Percentiles rank a stretch among this genome's conserved stretches.
phyloP scores from a whole-genome alignment of 1,140 invertebrate species.

The Lamellibrachia luymesi region DNA sequence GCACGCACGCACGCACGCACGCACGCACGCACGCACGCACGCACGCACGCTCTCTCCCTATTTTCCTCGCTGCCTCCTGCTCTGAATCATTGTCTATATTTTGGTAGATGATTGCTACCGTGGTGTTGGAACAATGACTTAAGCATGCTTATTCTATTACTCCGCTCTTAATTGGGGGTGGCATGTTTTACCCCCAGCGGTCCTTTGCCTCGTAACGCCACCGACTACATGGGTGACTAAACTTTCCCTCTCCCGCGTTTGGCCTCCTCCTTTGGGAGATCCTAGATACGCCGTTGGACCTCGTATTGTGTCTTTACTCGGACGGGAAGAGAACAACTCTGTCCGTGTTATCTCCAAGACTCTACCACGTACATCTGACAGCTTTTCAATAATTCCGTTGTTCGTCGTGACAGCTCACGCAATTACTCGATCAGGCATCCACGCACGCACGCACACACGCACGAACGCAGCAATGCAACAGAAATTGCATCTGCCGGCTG shows the following conservation, averaged over 20 bases:
- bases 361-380: neutral
- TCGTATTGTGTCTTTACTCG: no score
- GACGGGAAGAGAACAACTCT: neutral
- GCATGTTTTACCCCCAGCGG: no score
- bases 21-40: neutral
- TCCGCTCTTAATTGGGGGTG: no score
- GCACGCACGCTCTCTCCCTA: neutral
- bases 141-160: no score
- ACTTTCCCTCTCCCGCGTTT: no score
- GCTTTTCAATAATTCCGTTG: neutral
- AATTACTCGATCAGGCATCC: neutral
- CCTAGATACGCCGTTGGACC: neutral
- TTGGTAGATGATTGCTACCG: no score
- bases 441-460: neutral
- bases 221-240: no score
- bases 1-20: slow-evolving; percentile 5
- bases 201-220: no score
- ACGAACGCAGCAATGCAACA: neutral
- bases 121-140: no score
- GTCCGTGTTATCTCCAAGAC: neutral
- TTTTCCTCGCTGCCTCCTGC: neutral
- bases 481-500: neutral
- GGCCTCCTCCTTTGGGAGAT: neutral
- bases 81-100: neutral
- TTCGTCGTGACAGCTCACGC: neutral